Evolutionary conservation across 2,888 invertebrate species (phyloP).

Genomic region (Sphaeridia pumilis): DNA sequence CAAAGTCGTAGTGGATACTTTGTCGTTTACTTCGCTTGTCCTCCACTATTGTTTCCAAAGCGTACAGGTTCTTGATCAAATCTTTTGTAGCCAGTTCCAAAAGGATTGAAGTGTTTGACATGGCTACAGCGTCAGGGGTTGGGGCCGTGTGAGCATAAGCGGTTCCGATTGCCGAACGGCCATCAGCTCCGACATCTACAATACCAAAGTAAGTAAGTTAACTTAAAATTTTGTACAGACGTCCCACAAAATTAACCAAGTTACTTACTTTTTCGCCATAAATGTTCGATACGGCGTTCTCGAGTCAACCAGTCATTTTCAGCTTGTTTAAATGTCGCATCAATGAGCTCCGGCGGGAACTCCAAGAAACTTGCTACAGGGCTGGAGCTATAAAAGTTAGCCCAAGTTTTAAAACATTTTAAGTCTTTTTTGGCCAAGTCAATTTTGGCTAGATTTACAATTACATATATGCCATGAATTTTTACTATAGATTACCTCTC

Average conservation of each 20-base stretch:
- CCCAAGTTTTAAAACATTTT: too few relatives aligned
- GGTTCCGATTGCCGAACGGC: conserved; percentile 72
- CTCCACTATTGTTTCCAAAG: conserved; percentile 5
- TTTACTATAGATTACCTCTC: too few relatives aligned
- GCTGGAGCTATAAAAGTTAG: background rate
- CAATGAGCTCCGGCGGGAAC: background rate
- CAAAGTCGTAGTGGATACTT: conserved; percentile 15
- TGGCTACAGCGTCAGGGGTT: conserved; percentile 64
- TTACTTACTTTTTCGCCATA: conserved; percentile 58
- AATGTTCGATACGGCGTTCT: conserved; percentile 65
- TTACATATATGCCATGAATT: too few relatives aligned
- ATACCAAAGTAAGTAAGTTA: conserved; percentile 14
- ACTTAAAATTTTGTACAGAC: too few relatives aligned
- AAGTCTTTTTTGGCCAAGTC: too few relatives aligned
- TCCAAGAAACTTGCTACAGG: background rate
- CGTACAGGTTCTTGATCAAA: conserved; percentile 52
- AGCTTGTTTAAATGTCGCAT: conserved; percentile 60
- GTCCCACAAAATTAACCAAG: too few relatives aligned
- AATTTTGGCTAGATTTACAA: too few relatives aligned
- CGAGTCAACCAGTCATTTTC: conserved; percentile 62
- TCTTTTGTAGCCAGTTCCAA: conserved; percentile 79
- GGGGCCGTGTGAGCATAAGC: conserved; percentile 85
- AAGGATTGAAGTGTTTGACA: conserved; percentile 75
- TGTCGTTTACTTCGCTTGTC: conserved; percentile 21
- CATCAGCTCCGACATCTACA: conserved; percentile 66